Conservation (phyloP, 2,888 invertebrate genomes). For the Caenorhabditis afra region DNA sequence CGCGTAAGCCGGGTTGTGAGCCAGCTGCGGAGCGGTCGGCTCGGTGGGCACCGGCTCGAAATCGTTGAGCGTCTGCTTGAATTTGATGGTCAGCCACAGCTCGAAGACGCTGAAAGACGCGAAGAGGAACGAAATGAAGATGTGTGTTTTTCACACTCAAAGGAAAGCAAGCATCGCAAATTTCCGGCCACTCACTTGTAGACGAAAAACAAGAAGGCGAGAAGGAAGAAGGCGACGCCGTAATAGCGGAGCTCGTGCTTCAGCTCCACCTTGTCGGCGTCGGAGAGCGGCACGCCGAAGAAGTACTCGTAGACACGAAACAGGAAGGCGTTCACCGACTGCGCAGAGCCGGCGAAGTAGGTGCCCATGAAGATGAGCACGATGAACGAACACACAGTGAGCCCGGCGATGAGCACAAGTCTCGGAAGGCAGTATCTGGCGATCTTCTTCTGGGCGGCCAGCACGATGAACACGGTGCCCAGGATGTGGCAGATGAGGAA, state of each 20-base stretch:
- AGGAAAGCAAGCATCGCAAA: constrained; percentile 3
- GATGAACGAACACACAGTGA: constrained; percentile 63
- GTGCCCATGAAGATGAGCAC: constrained; percentile 62
- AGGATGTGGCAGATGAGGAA: constrained; percentile 65
- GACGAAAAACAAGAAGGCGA: constrained; percentile 54
- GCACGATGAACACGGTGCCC: constrained; percentile 65
- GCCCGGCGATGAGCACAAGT: constrained; percentile 63
- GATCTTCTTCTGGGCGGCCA: constrained; percentile 62
- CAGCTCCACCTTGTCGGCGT: constrained; percentile 58
- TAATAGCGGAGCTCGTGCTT: constrained; percentile 62
- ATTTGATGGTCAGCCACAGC: constrained; percentile 64
- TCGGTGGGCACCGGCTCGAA: constrained; percentile 64
- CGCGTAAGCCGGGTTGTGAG: constrained; percentile 67
- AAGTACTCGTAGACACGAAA: constrained; percentile 64
- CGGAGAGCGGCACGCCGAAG: constrained; percentile 50
- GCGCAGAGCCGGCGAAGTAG: constrained; percentile 68
- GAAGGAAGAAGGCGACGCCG: constrained; percentile 53
- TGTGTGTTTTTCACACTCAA: too few species aligned
- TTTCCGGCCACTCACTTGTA: constrained; percentile 55
- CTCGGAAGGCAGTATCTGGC: constrained; percentile 67
- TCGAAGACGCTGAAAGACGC: constrained; percentile 61
- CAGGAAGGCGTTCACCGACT: constrained; percentile 67
- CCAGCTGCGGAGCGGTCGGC: constrained; percentile 62
- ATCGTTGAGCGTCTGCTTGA: constrained; percentile 63
- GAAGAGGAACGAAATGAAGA: too few species aligned